Evolutionary conservation across 2,888 invertebrate species (phyloP).

Genomic region (Ophion ellenae): DNA sequence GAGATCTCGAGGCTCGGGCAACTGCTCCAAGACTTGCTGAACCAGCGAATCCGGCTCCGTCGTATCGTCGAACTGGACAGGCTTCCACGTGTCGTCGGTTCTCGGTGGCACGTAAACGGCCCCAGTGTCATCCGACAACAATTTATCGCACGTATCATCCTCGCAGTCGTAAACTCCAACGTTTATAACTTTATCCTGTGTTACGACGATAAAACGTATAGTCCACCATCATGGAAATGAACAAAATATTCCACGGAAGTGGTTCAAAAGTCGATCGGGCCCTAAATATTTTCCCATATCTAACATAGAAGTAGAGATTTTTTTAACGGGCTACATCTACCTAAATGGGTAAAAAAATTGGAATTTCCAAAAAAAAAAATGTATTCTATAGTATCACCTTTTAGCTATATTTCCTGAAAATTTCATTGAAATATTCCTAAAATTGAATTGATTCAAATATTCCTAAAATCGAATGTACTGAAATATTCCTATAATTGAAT

Average conservation of each 20-base stretch:
- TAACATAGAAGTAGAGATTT: no score
- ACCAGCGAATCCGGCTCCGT: conserved; percentile 85
- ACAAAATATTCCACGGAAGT: background rate
- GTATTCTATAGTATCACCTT: no score
- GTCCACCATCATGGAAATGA: background rate
- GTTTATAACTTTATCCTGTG: conserved; percentile 76
- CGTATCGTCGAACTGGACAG: conserved; percentile 73
- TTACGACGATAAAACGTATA: background rate
- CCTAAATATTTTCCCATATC: no score
- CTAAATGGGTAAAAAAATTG: no score
- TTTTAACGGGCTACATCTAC: no score
- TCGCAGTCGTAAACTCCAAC: conserved; percentile 72
- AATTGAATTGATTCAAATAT: no score
- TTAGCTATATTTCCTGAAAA: no score
- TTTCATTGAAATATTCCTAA: no score
- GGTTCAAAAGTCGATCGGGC: no score
- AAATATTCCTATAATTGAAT: no score
- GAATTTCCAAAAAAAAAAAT: no score
- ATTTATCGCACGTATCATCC: conserved; percentile 68
- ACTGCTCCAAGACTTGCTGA: conserved; percentile 85
- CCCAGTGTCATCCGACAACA: conserved; percentile 68
- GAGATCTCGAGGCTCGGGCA: conserved; percentile 87
- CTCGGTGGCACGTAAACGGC: conserved; percentile 75
- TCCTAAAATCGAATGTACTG: no score
- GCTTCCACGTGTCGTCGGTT: conserved; percentile 78